These are phyloP conservation scores for Urocitellus parryii DNA, from an alignment of 2,113 vertebrate genomes.

Conservation along the genomic window DNA sequence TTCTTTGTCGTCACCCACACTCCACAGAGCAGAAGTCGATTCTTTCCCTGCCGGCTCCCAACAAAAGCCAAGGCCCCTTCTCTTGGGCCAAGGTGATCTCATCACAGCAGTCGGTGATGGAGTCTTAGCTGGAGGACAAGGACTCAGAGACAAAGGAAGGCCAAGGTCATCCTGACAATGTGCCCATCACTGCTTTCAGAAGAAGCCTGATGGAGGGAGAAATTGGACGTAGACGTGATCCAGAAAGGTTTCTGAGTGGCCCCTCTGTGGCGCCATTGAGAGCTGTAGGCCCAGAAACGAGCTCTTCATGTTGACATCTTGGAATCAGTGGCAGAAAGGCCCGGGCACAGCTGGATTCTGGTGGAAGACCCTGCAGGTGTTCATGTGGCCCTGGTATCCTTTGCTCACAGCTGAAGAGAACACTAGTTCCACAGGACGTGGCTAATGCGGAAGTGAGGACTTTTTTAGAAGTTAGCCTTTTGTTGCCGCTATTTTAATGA, in stretches of 20 bases:
- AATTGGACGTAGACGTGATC: constrained; percentile 9
- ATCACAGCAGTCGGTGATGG: neutral
- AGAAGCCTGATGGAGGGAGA: constrained; percentile 34
- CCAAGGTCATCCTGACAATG: constrained; percentile 61
- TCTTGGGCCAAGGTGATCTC: neutral
- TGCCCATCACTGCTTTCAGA: constrained; percentile 29
- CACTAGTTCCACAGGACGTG: neutral
- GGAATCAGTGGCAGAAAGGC: neutral
- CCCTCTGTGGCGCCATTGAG: neutral
- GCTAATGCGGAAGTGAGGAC: constrained; percentile 30
- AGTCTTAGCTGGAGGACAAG: constrained; percentile 44
- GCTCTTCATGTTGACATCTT: constrained; percentile 33
- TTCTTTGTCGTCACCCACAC: neutral
- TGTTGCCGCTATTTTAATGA: constrained; percentile 69
- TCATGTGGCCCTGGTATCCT: neutral
- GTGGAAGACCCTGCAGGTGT: neutral
- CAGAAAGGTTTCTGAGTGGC: constrained; percentile 50
- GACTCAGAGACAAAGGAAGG: constrained; percentile 60
- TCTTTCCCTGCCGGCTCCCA: constrained; percentile 18
- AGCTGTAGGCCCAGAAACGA: neutral
- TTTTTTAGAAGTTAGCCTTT: constrained; percentile 60
- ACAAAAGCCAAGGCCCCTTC: constrained; percentile 29
- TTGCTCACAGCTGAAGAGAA: neutral
- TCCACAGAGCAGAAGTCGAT: neutral
- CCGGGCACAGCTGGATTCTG: neutral